A percentile compares a stretch with the other conserved stretches of the same genome.
phyloP scores from a whole-genome alignment of 2,113 vertebrate genomes.

The Apodemus sylvaticus region DNA sequence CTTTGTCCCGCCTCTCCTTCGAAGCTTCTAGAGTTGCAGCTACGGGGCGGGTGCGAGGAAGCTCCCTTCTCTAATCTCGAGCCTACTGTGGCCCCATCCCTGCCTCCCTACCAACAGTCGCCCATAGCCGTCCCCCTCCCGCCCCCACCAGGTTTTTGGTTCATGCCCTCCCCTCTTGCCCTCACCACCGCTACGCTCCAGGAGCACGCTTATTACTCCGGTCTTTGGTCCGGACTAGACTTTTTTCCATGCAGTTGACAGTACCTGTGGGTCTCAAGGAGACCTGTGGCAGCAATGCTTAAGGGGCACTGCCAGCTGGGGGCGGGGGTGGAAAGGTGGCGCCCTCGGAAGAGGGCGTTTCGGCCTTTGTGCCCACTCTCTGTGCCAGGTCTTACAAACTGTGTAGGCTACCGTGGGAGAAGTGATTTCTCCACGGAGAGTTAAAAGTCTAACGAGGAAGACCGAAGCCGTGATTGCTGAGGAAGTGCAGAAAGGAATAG shows the following conservation, averaged over 20 bases:
- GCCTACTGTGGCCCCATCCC: background rate
- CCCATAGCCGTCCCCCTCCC: too few relatives aligned
- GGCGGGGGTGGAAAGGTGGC: background rate
- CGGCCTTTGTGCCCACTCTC: background rate
- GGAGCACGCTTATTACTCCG: background rate
- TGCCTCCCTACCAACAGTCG: background rate
- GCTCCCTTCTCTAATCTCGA: background rate
- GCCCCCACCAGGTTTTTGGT: background rate
- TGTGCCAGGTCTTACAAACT: background rate
- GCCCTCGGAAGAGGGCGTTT: background rate
- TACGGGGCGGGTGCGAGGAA: background rate
- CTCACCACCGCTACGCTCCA: rapidly evolving
- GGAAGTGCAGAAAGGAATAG: background rate
- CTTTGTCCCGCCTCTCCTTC: background rate
- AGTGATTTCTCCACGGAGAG: background rate
- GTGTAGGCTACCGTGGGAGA: background rate
- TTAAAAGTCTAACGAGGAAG: background rate
- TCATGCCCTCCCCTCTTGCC: background rate
- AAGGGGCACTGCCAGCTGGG: too few relatives aligned
- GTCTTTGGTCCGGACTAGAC: slow-evolving; percentile 10
- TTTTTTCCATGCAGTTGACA: background rate
- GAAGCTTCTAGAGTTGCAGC: background rate
- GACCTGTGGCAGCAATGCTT: background rate
- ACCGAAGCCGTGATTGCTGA: background rate
- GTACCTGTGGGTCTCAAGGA: background rate